Base-by-base conservation (phyloP, 2,888 invertebrate genomes). In the Xestia sexstrigata region DNA sequence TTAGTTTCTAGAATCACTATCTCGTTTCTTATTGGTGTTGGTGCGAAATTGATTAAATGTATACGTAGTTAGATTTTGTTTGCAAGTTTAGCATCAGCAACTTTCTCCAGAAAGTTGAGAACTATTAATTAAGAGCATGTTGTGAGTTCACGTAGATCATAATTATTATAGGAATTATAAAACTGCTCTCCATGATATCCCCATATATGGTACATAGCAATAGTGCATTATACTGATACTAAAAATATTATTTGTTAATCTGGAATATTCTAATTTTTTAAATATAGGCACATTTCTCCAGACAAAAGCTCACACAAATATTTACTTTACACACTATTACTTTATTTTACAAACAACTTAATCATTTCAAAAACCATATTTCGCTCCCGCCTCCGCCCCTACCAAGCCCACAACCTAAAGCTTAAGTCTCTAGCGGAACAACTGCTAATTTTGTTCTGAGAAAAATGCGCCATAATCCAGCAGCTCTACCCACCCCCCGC, bases 381-480 rank as follows among this genome's bases (percentile, higher is more conserved):
- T 20, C 81, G 76, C 77, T 39, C 49, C n/a, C 83, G 78, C 81
- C 30, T n/a, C 70, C 55, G 49, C 72, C 35, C 11, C 4, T 0
- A 52, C 42, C 0, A 30, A 39, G 17, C 5, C 74, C 74, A 8
- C 72, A 68, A 77, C 71, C 80, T 84, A 78, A 68, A 83, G 86
- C 86, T 84, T 84, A 76, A 78, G 69, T 79, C 69, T 63, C 60
- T 39, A 72, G 70, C 70, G 79, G 39, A 87, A 87, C 87, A 87
- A 86, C 86, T 79, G 81, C 82, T 86, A 87, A 87, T 87, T 87
- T 87, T 80, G 87, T 84, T 84, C 78, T 81, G 74, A 82, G 87
- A 87, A 87, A 87, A 87, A 86, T 84, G 83, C 81, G 78, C 78
- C 62, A 78, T 87, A 87, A 87, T 87, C 87, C 87, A 23, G 45